Evolutionary conservation across 2,888 invertebrate species (phyloP).

Genomic region (Plebejus anna): DNA sequence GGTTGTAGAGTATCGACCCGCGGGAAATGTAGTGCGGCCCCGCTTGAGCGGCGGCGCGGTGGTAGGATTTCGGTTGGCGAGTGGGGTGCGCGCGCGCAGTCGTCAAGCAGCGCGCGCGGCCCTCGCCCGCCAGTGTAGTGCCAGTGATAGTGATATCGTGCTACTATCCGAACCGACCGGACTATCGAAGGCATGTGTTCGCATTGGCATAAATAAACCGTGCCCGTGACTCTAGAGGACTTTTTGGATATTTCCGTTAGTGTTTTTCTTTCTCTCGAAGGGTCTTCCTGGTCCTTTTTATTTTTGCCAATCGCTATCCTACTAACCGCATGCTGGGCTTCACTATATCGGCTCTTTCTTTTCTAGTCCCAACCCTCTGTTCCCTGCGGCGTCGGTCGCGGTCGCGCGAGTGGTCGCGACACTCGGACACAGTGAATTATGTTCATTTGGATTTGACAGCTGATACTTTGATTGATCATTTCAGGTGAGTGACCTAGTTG

Average conservation of each 20-base stretch:
- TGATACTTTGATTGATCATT: constrained; percentile 39
- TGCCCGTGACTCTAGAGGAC: constrained; percentile 52
- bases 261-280: neutral
- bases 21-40: constrained; percentile 44
- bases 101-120: constrained; percentile 64
- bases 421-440: constrained; percentile 50
- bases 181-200: constrained; percentile 37
- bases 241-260: neutral
- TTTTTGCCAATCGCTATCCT: constrained; percentile 77
- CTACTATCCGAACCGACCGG: constrained; percentile 56
- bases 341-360: constrained; percentile 18
- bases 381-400: constrained; percentile 34
- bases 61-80: constrained; percentile 77
- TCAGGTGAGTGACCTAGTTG: constrained; percentile 43
- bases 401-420: constrained; percentile 38
- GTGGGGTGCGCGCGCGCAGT: constrained; percentile 78
- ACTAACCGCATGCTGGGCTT: constrained; percentile 59
- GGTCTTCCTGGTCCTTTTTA: constrained; percentile 44
- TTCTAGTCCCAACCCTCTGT: constrained; percentile 42
- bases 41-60: constrained; percentile 57
- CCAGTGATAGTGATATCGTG: constrained; percentile 39
- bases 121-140: constrained; percentile 63
- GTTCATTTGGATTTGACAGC: constrained; percentile 53
- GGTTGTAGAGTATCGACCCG: neutral
- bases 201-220: constrained; percentile 74